phyloP scores from a whole-genome alignment of 2,888 invertebrate species.

The Hesperia comma region DNA sequence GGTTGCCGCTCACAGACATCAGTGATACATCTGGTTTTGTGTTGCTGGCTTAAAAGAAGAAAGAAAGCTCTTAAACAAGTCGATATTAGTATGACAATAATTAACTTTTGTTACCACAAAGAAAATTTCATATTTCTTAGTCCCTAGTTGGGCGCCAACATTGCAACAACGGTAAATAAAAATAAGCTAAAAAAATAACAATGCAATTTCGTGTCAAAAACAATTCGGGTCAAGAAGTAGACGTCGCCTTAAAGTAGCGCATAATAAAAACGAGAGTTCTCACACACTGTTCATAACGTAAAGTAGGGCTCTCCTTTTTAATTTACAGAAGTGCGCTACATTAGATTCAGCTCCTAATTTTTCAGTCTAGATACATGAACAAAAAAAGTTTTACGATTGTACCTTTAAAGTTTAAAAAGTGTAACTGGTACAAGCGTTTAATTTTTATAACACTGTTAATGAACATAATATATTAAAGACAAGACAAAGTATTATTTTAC shows the following conservation, averaged over 20 bases:
- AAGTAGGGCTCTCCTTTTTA: conserved; percentile 29
- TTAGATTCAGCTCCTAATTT: neutral
- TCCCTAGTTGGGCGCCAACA: neutral
- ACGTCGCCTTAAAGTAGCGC: conserved; percentile 17
- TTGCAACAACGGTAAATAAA: neutral
- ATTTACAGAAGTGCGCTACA: conserved; percentile 17
- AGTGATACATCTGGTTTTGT: too few relatives aligned
- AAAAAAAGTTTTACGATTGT: too few relatives aligned
- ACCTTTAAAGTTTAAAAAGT: too few relatives aligned
- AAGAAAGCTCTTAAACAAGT: too few relatives aligned
- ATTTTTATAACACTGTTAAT: too few relatives aligned
- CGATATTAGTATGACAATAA: too few relatives aligned
- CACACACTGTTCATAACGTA: conserved; percentile 18
- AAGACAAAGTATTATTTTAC: conserved; percentile 16
- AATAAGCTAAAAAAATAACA: neutral
- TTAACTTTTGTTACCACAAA: neutral
- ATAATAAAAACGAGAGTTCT: conserved; percentile 32
- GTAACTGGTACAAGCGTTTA: too few relatives aligned
- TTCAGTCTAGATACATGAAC: neutral
- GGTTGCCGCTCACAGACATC: too few relatives aligned
- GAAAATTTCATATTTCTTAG: neutral
- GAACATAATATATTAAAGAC: conserved; percentile 25
- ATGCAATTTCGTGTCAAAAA: conserved; percentile 16
- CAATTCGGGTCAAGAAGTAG: conserved; percentile 28
- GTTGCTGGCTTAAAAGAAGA: too few relatives aligned